These are phyloP conservation scores for Astur gentilis DNA, from an alignment of 2,113 vertebrate genomes.

Conservation along the genomic window DNA sequence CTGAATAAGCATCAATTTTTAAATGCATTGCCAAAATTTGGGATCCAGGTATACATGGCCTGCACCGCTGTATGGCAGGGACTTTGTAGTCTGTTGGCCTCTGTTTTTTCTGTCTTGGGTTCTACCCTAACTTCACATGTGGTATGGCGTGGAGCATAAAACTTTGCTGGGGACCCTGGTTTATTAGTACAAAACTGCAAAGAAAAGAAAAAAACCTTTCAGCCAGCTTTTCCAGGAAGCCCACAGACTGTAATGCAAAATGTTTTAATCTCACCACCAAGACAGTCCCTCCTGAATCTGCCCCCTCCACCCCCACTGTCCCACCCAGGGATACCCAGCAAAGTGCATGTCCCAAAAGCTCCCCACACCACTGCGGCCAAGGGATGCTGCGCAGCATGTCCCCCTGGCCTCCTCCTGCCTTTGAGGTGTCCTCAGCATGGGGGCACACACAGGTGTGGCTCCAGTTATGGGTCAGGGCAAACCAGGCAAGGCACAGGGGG, in stretches of 20 bases:
- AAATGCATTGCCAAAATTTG: background rate
- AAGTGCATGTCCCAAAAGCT: background rate
- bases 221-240: background rate
- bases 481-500: background rate
- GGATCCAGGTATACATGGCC: background rate
- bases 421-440: background rate
- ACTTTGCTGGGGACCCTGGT: background rate
- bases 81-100: background rate
- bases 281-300: background rate
- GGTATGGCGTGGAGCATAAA: background rate
- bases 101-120: background rate
- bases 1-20: background rate
- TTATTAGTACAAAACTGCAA: background rate
- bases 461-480: background rate
- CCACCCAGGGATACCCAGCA: background rate
- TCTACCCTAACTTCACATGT: background rate
- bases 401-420: background rate
- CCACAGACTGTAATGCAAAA: background rate
- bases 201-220: background rate
- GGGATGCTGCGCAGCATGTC: background rate
- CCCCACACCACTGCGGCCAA: fast-evolving
- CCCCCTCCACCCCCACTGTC: background rate
- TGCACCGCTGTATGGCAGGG: background rate
- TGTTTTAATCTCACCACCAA: background rate
- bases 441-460: background rate